phyloP scores from a whole-genome alignment of 2,113 vertebrate species.

The Petaurus breviceps region DNA sequence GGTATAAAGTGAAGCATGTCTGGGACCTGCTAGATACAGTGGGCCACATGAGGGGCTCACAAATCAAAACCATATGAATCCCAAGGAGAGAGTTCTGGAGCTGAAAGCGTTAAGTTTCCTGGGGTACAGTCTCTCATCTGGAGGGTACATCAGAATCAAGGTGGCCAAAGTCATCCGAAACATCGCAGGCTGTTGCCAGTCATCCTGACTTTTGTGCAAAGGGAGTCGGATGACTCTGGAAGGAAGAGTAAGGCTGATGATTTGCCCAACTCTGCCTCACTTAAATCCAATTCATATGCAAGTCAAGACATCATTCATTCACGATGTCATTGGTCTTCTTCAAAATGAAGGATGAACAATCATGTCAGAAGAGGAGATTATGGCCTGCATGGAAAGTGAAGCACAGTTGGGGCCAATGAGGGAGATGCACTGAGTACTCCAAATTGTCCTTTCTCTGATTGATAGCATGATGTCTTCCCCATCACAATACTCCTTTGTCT shows the following conservation, averaged over 20 bases:
- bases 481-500: not conserved
- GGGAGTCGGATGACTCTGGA: not conserved
- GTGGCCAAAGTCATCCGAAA: not conserved
- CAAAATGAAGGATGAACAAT: not conserved
- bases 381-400: not conserved
- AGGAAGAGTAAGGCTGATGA: not conserved
- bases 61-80: not conserved
- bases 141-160: not conserved
- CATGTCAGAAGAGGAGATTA: not conserved
- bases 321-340: not conserved
- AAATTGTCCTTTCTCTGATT: not conserved
- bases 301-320: not conserved
- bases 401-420: not conserved
- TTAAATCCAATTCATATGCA: not conserved
- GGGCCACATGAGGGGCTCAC: not conserved
- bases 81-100: not conserved
- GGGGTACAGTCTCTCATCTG: not conserved
- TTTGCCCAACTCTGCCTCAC: not conserved
- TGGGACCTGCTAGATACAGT: not conserved
- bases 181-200: not conserved
- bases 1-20: not conserved
- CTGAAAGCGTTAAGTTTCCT: not conserved
- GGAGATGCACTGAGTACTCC: not conserved
- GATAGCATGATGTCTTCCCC: not conserved
- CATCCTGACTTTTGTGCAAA: not conserved